Evolutionary conservation across 2,888 invertebrate species (phyloP).

Genomic region (Mallateleia sp.): DNA sequence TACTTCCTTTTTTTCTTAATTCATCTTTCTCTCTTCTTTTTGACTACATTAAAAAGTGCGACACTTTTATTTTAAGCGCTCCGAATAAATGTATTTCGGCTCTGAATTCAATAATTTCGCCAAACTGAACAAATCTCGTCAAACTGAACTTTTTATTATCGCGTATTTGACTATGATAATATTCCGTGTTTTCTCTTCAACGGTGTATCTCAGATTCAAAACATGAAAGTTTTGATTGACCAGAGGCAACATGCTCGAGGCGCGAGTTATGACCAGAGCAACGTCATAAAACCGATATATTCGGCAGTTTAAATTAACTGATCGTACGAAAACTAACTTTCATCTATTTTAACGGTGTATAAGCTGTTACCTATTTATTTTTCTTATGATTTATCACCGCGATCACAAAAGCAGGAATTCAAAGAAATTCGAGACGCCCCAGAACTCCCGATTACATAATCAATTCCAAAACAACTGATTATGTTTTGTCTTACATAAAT

Average conservation of each 20-base stretch:
- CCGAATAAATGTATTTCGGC: too few species aligned
- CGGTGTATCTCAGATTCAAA: conserved; percentile 1
- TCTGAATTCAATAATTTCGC: too few species aligned
- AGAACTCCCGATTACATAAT: conserved; percentile 35
- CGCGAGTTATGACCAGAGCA: conserved; percentile 39
- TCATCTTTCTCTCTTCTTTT: neutral
- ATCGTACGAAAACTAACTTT: conserved; percentile 63
- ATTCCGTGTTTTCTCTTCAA: conserved; percentile 7
- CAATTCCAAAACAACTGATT: too few species aligned
- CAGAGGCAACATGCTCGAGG: conserved; percentile 35
- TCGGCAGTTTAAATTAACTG: conserved; percentile 61
- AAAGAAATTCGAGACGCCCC: conserved; percentile 41
- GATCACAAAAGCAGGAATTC: conserved; percentile 43
- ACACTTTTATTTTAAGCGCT: conserved; percentile 3
- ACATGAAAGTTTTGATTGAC: conserved; percentile 56
- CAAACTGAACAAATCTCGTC: too few species aligned
- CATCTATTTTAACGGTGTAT: conserved; percentile 58
- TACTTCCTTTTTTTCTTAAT: neutral
- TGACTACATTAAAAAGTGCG: too few species aligned
- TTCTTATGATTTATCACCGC: conserved; percentile 53
- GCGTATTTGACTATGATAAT: too few species aligned
- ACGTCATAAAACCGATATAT: conserved; percentile 58
- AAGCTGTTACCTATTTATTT: conserved; percentile 48
- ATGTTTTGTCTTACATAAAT: too few species aligned
- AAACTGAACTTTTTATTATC: too few species aligned